Evolutionary conservation across 2,888 invertebrate species (phyloP).

Genomic region (Chrysodeixis includens): DNA sequence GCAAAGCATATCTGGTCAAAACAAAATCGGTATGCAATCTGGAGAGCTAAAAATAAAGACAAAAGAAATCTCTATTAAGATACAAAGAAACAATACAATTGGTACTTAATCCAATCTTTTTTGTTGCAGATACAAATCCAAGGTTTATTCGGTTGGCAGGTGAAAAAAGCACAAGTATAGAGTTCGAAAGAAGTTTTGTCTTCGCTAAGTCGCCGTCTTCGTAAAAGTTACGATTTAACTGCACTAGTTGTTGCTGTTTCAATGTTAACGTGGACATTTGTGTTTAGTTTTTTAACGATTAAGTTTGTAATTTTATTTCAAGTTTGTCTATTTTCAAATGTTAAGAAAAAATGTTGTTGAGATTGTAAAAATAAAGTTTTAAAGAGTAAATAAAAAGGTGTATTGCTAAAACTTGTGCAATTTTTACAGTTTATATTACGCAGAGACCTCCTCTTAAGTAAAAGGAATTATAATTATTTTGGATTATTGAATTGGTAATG

Average conservation of each 20-base stretch:
- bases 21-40: too few relatives aligned
- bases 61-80: not conserved
- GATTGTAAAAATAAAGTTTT: too few relatives aligned
- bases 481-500: too few relatives aligned
- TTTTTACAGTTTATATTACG: too few relatives aligned
- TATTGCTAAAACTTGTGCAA: too few relatives aligned
- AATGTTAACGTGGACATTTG: not conserved
- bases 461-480: too few relatives aligned
- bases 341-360: too few relatives aligned
- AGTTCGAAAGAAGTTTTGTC: slow-evolving; percentile 44
- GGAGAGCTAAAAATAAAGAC: not conserved
- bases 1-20: too few relatives aligned
- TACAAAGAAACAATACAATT: not conserved
- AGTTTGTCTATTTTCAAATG: too few relatives aligned
- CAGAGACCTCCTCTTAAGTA: too few relatives aligned
- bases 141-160: slow-evolving; percentile 36
- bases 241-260: slow-evolving; percentile 20
- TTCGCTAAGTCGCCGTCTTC: slow-evolving; percentile 36
- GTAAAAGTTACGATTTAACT: slow-evolving; percentile 32
- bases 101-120: not conserved
- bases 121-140: slow-evolving; percentile 18
- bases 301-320: too few relatives aligned
- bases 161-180: slow-evolving; percentile 38
- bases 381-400: too few relatives aligned
- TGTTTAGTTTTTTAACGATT: not conserved